Conservation (phyloP, 2,888 invertebrate genomes). For the Druceiella hillmani region DNA sequence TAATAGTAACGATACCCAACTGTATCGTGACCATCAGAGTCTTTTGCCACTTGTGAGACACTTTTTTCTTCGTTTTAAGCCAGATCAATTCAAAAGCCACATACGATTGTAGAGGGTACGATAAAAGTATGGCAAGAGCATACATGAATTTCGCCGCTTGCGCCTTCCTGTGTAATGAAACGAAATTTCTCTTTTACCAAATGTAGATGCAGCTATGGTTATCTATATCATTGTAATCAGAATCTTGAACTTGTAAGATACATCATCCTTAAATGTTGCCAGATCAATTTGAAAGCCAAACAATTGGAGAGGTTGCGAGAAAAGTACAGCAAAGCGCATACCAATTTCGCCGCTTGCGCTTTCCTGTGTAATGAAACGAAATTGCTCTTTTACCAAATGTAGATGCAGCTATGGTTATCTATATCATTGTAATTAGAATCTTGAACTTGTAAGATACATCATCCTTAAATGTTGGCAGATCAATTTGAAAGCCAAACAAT, state of each 20-base stretch:
- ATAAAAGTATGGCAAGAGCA: constrained; percentile 68
- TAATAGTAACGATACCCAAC: no score
- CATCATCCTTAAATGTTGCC: no score
- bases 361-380: constrained; percentile 40
- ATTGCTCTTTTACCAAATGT: not conserved
- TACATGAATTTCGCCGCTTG: constrained; percentile 58
- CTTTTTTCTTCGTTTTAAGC: constrained; percentile 34
- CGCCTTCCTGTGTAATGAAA: constrained; percentile 48
- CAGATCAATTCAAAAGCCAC: constrained; percentile 81
- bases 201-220: constrained; percentile 1
- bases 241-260: no score
- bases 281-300: no score
- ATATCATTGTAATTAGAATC: no score
- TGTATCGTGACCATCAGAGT: no score
- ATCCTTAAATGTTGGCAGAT: no score
- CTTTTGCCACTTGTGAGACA: no score
- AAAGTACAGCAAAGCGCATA: constrained; percentile 58
- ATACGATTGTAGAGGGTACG: constrained; percentile 84
- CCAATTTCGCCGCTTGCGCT: constrained; percentile 56
- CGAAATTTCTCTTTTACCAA: not conserved
- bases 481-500: no score
- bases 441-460: no score
- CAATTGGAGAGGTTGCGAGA: no score
- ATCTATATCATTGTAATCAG: no score
- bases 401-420: constrained; percentile 1